Evolutionary conservation across 2,888 invertebrate genomes (phyloP), one percentile per base, ranked within the genome.

Genomic region (Eucera pruinosa): DNA sequence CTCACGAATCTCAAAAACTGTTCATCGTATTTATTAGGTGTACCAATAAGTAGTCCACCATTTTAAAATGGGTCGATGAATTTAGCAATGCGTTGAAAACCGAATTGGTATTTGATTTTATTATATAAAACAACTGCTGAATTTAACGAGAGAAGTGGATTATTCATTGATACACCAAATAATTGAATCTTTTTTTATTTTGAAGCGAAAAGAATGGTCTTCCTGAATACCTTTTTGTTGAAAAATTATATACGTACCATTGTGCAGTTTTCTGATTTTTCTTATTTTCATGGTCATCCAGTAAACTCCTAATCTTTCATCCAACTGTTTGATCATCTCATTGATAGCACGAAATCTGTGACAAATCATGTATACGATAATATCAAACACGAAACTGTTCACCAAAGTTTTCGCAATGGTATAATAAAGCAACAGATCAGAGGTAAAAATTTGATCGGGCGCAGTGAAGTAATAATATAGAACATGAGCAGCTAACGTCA

Each of bases 341-440:
- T 89, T 90, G 7, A 90, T 78, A 7, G 72, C 74, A 20, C 73
- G 78, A 39, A 88, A 89, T 74, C 88, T 80, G 2, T 73, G 72
- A 13, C 85, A 83, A 25, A 90, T 79, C 41, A 80, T 78, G 13
- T 84, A 81, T 2, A 89, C 87, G 9, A 87, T 36, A 0, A 88
- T 73, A 57, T 90, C 85, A 33, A 89, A 90, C 15, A 80, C 75
- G 47, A 90, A 90, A 54, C 88, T 88, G 23, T 88, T 87, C 9
- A 70, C 75, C 25, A 87, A 47, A 0, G 88, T 86, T 62, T 89
- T 89, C 9, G 87, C 79, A 30, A 89, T 88, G 15, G 88, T 89
- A 36, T 89, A 89, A 64, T 89, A 90, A 0, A 89, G 79, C 13
- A 90, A 68, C 13, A 90, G 39, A 76, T 90, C 90, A 0, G 90